Percentiles rank a stretch among this genome's conserved stretches.
phyloP scores from a whole-genome alignment of 2,888 invertebrate species.

The Hedychridium roseum region DNA sequence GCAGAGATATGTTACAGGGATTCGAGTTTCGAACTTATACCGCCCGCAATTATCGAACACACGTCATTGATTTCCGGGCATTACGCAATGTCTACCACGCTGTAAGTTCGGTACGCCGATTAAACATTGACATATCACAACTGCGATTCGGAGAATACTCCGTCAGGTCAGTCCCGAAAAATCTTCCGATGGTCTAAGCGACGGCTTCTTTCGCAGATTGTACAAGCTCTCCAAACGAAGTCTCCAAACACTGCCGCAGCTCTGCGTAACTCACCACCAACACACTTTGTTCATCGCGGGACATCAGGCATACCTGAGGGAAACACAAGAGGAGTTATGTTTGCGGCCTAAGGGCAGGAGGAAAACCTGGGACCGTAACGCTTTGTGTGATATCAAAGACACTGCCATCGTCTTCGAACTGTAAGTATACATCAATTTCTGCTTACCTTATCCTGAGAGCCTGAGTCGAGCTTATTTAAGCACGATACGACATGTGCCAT shows the following conservation, averaged over 20 bases:
- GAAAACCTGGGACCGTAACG: too few relatives aligned
- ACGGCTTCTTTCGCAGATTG: conserved; percentile 65
- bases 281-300: conserved; percentile 95
- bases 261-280: conserved; percentile 95
- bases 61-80: too few relatives aligned
- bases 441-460: conserved; percentile 81
- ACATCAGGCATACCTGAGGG: conserved; percentile 94
- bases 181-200: conserved; percentile 28
- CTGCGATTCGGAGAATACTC: conserved; percentile 51
- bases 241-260: conserved; percentile 92
- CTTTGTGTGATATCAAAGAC: too few relatives aligned
- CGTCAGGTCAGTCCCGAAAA: conserved; percentile 23
- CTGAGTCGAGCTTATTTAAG: conserved; percentile 91
- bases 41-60: too few relatives aligned
- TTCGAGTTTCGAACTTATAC: too few relatives aligned
- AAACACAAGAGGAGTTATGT: too few relatives aligned
- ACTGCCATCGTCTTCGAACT: too few relatives aligned
- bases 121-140: conserved; percentile 64
- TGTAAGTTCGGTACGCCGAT: too few relatives aligned
- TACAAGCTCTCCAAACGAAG: conserved; percentile 86
- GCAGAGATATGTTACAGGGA: too few relatives aligned
- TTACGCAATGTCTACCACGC: too few relatives aligned
- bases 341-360: too few relatives aligned
- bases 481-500: conserved; percentile 93
- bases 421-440: too few relatives aligned